Percentiles rank a stretch among this genome's conserved stretches.
Evolutionary conservation across 2,888 invertebrate species (phyloP).

Genomic region (Oscheius sp.): DNA sequence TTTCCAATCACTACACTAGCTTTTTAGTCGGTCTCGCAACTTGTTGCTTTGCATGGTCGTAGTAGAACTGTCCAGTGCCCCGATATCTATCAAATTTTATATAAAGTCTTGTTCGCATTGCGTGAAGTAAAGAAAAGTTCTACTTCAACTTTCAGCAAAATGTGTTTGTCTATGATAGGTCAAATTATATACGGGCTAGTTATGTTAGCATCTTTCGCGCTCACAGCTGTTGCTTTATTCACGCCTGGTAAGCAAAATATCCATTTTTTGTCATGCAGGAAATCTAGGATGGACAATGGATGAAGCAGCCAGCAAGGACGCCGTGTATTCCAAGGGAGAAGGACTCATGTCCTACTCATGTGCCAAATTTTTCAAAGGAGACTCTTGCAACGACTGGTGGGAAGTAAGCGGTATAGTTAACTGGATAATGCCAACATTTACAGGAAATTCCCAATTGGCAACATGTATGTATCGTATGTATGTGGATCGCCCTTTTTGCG

Average conservation of each 20-base stretch:
- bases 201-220: slow-evolving; percentile 46
- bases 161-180: slow-evolving; percentile 54
- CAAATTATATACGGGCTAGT: slow-evolving; percentile 57
- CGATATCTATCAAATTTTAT: too few relatives aligned
- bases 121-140: background rate
- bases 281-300: slow-evolving; percentile 35
- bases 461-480: slow-evolving; percentile 33
- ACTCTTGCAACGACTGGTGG: slow-evolving; percentile 34
- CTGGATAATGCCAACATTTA: background rate
- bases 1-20: background rate
- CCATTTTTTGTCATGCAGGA: background rate
- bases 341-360: slow-evolving; percentile 37
- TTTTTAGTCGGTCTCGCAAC: background rate
- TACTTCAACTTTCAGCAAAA: slow-evolving; percentile 5
- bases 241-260: slow-evolving; percentile 43
- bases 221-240: slow-evolving; percentile 53
- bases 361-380: slow-evolving; percentile 32
- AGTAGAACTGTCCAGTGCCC: background rate
- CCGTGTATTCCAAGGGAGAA: slow-evolving; percentile 18
- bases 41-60: background rate
- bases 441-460: slow-evolving; percentile 35
- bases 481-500: slow-evolving; percentile 36
- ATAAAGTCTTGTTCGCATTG: too few relatives aligned
- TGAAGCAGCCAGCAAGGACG: background rate
- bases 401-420: slow-evolving; percentile 1